Evolutionary conservation across 2,113 vertebrate genomes (phyloP), one percentile per base, ranked within the genome.

Genomic region (Platichthys flesus): DNA sequence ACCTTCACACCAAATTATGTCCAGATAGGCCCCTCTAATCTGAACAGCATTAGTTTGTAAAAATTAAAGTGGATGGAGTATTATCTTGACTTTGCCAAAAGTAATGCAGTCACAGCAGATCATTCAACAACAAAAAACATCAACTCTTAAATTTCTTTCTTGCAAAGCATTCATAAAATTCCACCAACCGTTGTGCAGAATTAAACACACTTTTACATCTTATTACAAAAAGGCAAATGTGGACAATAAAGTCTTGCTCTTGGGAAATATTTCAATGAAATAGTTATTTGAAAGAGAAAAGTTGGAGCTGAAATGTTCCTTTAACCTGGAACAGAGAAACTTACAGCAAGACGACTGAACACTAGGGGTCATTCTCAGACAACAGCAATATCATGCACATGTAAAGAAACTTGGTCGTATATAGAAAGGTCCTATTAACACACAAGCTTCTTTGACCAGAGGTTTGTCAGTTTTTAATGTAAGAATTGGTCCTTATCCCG

Each of bases 291-390:
- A 40, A 47, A 74, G 49, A 60, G 49, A 76, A 59, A 18, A 59
- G 10, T n/a, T 66, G 52, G 2, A 59, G 18, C 10, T 67, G 28
- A 70, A 74, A 74, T 56, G 24, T 67, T 55, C 2, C 0, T 55
- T 77, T 35, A 64, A 28, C 55, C 2, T 66, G 26, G 16, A 67
- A 21, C 65, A 20, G 20, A 67, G 52, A 65, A n/a, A 18, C 31
- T 40, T 5, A 23, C n/a, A 12, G 1, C 71, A 57, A 47, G 23
- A 68, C 18, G 65, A 56, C 20, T 75, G 56, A n/a, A 35, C 89
- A 80, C 85, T 72, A 89, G 88, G 52, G 67, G 88, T 73, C 89
- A 90, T 77, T 73, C 63, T 87, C 68, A 71, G 59, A 70, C 65
- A 7, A 20, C 67, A 66, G 62, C 7, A n/a, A 49, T 47, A 35